These are phyloP conservation scores for Danio choprae DNA, from an alignment of 2,797 vertebrate genomes.

Conservation along the genomic window DNA sequence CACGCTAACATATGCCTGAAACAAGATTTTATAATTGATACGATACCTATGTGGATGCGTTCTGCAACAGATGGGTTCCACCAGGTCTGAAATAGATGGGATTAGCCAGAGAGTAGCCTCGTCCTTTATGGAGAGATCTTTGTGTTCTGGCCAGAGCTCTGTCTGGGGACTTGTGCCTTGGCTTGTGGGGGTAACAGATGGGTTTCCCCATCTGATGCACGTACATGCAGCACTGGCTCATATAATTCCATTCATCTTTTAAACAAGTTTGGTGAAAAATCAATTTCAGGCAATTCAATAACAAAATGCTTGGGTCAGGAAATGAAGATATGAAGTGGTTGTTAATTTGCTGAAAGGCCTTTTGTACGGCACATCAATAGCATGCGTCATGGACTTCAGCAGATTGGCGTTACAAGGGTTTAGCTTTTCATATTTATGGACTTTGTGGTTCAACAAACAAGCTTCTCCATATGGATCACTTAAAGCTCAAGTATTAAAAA, in stretches of 20 bases:
- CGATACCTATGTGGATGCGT: slow-evolving; percentile 35
- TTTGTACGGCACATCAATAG: slow-evolving; percentile 41
- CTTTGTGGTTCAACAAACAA: slow-evolving; percentile 21
- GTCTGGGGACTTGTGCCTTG: slow-evolving; percentile 42
- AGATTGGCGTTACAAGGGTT: neutral
- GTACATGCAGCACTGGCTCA: slow-evolving; percentile 31
- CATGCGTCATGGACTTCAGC: slow-evolving; percentile 5
- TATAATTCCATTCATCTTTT: slow-evolving; percentile 49
- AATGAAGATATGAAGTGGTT: slow-evolving; percentile 44
- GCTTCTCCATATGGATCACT: slow-evolving; percentile 39
- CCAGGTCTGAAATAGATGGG: slow-evolving; percentile 47
- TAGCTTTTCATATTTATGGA: slow-evolving; percentile 21
- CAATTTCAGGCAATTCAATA: slow-evolving; percentile 45
- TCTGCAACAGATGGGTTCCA: slow-evolving; percentile 53
- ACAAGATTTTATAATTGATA: slow-evolving; percentile 51
- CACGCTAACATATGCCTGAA: slow-evolving; percentile 38
- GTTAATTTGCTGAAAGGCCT: slow-evolving; percentile 51
- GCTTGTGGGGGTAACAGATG: slow-evolving; percentile 50
- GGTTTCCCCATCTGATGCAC: slow-evolving; percentile 52
- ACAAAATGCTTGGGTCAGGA: slow-evolving; percentile 50
- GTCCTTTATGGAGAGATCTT: slow-evolving; percentile 40
- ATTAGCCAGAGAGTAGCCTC: slow-evolving; percentile 47
- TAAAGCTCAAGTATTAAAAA: slow-evolving; percentile 68
- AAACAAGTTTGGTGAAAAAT: slow-evolving; percentile 53
- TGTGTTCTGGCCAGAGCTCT: slow-evolving; percentile 49